Evolutionary conservation across 2,797 vertebrate genomes (phyloP), one percentile per base, ranked within the genome.

Genomic region (Lindbergichthys nudifrons): DNA sequence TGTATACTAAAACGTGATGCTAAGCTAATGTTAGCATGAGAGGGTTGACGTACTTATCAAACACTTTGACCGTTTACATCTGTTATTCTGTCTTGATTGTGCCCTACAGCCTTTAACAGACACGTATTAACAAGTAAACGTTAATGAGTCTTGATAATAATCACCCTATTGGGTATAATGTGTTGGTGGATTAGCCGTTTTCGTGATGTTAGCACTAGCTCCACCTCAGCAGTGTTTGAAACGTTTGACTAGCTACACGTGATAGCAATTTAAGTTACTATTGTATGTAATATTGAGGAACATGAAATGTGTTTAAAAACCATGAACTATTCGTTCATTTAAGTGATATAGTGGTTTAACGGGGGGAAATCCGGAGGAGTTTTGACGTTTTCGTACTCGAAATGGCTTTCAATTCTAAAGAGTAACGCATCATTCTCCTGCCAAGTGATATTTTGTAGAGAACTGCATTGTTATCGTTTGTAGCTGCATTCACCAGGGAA

Each of bases 11-110:
- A 81, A 73, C 82, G 78, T 80, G 84, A 86, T 71, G 83, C 64
- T 82, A 86, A 42, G 86, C 87, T 90, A 90, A 73, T 15, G 16
- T 32, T 79, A 79, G 80, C 86, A 70, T 53, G 50, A 10, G 51
- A 68, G n/a, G 57, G 0, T 13, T 23, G 9, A 56, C n/a, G 41
- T 59, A 12, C 13, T 30, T 2, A 42, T 11, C 1, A 45, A 36
- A 53, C 66, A 45, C 26, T 46, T 16, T 26, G 18, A 19, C 0
- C 16, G 6, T 43, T 15, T 58, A 26, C 1, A 15, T 8, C 26
- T 3, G 26, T 1, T 5, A 2, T 1, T 39, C 1, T n/a, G 0
- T 18, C 2, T 1, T 0, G 5, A 3, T 13, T 3, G n/a, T 0
- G 2, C 5, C 3, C 0, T 30, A 42, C 0, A 0, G 0, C 7